Percentiles rank a stretch among this genome's conserved stretches.
phyloP scores from a whole-genome alignment of 2,888 invertebrate genomes.

The Heteromurus nitidus region DNA sequence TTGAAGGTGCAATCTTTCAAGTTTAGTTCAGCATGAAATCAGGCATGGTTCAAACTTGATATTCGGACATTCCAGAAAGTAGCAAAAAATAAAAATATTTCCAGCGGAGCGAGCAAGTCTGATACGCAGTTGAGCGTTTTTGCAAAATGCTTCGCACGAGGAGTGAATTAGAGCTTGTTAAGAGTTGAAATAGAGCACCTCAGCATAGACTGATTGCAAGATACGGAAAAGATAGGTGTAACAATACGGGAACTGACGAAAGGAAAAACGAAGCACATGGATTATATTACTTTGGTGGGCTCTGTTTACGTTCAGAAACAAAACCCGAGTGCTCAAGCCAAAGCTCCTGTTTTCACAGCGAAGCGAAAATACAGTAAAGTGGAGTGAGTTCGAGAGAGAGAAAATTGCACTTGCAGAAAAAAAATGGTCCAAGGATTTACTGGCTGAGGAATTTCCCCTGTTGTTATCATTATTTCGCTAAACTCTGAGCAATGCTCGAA shows the following conservation, averaged over 20 bases:
- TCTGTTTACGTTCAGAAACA: constrained; percentile 1
- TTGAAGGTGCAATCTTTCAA: too few species aligned
- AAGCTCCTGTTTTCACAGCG: too few species aligned
- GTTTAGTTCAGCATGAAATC: too few species aligned
- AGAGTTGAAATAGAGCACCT: neutral
- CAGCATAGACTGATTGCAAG: neutral
- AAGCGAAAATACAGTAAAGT: neutral
- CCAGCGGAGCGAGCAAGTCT: too few species aligned
- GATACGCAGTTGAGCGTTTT: too few species aligned
- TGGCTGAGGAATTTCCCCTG: constrained; percentile 13
- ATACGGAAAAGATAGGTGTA: neutral
- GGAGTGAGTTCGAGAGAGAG: neutral
- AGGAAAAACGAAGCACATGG: neutral
- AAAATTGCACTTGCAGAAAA: too few species aligned
- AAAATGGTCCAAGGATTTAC: constrained; percentile 24
- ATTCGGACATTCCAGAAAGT: too few species aligned
- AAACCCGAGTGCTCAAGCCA: too few species aligned
- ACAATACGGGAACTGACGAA: neutral
- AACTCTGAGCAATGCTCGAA: neutral
- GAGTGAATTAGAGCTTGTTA: neutral
- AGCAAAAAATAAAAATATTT: too few species aligned
- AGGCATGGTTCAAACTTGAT: too few species aligned
- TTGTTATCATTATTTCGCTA: constrained; percentile 3
- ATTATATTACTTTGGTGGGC: neutral
- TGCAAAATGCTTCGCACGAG: neutral